Evolutionary conservation across 2,797 vertebrate genomes (phyloP), one percentile per base, ranked within the genome.

Genomic region (Gallinago nigripennis): DNA sequence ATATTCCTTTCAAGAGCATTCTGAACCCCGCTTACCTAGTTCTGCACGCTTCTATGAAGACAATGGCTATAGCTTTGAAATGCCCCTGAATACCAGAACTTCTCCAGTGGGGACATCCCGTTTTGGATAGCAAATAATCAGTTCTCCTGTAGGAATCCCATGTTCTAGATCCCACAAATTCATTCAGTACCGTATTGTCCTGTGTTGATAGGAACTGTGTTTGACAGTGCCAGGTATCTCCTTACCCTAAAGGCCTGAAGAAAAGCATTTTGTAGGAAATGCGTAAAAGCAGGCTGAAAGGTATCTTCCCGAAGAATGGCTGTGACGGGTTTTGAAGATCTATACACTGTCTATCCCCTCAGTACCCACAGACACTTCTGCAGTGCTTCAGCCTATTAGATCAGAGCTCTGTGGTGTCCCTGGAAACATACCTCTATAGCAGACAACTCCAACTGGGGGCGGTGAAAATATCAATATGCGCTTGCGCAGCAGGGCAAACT

Each of bases 401-500:
- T 46, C 35, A 81, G 84, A 93, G 71, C 68, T 94, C 81, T 63
- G 94, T 16, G 15, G 81, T 94, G 92, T 75, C 86, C 86, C 90
- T 96, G 88, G 86, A 90, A 85, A 90, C 94, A 21, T 98, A 99
- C 99, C 99, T 98, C 99, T 98, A 63, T 99, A 99, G 98, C 99
- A 99, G 92, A 99, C 99, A 61, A 99, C 99, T 6, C 99, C 99
- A 18, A 99, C 98, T 20, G 99, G 99, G 16, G 99, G 99, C 0
- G 99, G 99, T 12, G 99, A 99, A 97, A 99, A 99, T 96, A 99
- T 99, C 95, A 99, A 97, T 89, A 99, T 98, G 78, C 99, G 99
- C 95, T 99, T 99, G 96, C 99, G 98, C 31, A 99, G 99, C 95
- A 99, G 97, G 48, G 99, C 99, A 83, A 99, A 99, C 97, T 99